Evolutionary conservation across 2,888 invertebrate species (phyloP), one percentile per base, ranked within the genome.

Genomic region (Agonum fuliginosum): DNA sequence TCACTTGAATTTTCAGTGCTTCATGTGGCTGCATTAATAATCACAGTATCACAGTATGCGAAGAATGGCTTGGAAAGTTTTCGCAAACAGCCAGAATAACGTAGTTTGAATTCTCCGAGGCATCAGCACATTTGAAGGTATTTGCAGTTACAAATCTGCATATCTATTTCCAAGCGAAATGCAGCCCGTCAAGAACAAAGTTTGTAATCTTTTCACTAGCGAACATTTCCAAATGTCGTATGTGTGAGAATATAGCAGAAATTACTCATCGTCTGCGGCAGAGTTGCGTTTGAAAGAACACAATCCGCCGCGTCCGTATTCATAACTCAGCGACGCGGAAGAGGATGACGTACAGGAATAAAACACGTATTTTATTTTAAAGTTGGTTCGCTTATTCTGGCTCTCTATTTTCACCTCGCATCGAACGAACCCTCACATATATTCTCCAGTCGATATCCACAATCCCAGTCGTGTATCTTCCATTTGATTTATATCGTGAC

Each of bases 401-500:
- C 30, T 67, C 30, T 75, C 67, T 51, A 75, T 67, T 75, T 75
- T 65, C 75, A 75, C 75, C 67, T 65, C 67, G 67, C 48, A 34
- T 75, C 67, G 34, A 48, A 48, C 20, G 65, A 48, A 37, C 48
- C 27, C 62, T 51, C 48, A 62, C 48, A 67, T 65, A 74, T 75
- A 75, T 67, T 75, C 67, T 51, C 67, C 67, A 75, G 67, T 67
- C 75, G 48, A 75, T 75, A 75, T 75, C 34, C 67, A 67, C 46
- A 34, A 48, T 67, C 75, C 75, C 48, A 46, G 19, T 67, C 67
- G 75, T 75, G 48, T 75, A 67, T 75, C 75, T 51, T 67, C 75
- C 67, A 67, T 75, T 75, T 75, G 67, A 75, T 75, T 75, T 75
- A 75, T 75, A 75, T 75, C 67, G 67, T 75, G 67, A 75, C 75